A percentile compares a stretch with the other conserved stretches of the same genome.
These are phyloP conservation scores for Distichodus sexfasciatus DNA, from an alignment of 2,797 vertebrate genomes.

Conservation along the genomic window DNA sequence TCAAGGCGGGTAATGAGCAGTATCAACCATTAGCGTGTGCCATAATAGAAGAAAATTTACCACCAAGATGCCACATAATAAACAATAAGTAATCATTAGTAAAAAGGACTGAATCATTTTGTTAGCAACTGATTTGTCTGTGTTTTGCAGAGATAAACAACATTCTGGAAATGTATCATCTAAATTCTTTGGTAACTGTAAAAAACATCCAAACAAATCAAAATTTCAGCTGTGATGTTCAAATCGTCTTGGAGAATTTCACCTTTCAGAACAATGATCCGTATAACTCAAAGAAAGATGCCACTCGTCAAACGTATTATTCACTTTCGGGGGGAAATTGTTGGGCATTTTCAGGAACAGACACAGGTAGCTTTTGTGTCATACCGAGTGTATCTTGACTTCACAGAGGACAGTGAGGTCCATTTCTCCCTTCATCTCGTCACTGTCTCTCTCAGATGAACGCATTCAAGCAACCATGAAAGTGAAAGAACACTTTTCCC, in stretches of 20 bases:
- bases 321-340: slow-evolving; percentile 21
- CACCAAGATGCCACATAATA: too few relatives aligned
- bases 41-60: background rate
- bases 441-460: slow-evolving; percentile 31
- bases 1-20: too few relatives aligned
- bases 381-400: too few relatives aligned
- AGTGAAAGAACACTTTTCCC: slow-evolving; percentile 44
- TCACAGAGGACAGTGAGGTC: too few relatives aligned
- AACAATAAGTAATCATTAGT: too few relatives aligned
- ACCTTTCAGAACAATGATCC: slow-evolving; percentile 20
- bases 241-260: slow-evolving; percentile 32
- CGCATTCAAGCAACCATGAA: slow-evolving; percentile 2
- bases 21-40: background rate
- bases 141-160: slow-evolving; percentile 40
- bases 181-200: slow-evolving; percentile 23
- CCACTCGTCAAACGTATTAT: slow-evolving; percentile 35
- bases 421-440: too few relatives aligned
- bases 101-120: too few relatives aligned
- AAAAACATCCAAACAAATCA: background rate
- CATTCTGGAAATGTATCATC: slow-evolving; percentile 31
- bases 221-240: slow-evolving; percentile 1
- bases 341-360: slow-evolving; percentile 21
- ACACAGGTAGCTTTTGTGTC: slow-evolving; percentile 22
- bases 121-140: background rate
- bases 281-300: slow-evolving; percentile 36